Evolutionary conservation across 2,113 vertebrate species (phyloP).

Genomic region (Neogobius melanostomus): DNA sequence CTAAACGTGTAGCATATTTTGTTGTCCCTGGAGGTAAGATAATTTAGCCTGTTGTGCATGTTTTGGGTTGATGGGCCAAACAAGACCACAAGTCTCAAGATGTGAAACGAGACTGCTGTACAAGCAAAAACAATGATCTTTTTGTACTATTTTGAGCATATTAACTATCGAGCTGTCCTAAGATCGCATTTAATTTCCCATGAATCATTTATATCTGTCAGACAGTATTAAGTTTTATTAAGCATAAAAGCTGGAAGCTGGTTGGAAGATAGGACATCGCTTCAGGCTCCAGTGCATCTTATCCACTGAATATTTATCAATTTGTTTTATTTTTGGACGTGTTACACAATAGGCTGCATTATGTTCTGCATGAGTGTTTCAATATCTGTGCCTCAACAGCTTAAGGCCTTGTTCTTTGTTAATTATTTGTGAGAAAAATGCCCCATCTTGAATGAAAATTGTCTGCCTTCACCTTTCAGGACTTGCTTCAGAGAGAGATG

Average conservation of each 20-base stretch:
- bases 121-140: slow-evolving; percentile 4
- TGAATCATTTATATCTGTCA: neutral
- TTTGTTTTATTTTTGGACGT: slow-evolving; percentile 1
- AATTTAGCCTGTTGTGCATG: too few species aligned
- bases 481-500: slow-evolving; percentile 41
- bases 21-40: too few species aligned
- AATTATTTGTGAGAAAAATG: slow-evolving; percentile 5
- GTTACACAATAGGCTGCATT: neutral
- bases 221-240: neutral
- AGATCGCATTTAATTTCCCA: neutral
- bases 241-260: neutral
- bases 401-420: neutral
- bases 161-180: neutral
- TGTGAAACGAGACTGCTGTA: too few species aligned
- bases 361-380: neutral
- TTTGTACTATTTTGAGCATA: neutral
- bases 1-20: too few species aligned
- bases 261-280: neutral
- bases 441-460: neutral
- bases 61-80: too few species aligned
- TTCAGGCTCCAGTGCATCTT: neutral
- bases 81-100: too few species aligned
- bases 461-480: slow-evolving; percentile 39
- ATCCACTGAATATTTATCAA: slow-evolving; percentile 4
- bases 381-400: neutral